These are phyloP conservation scores for Olivierus martensii DNA, from an alignment of 1,140 invertebrate genomes.

Conservation along the genomic window DNA sequence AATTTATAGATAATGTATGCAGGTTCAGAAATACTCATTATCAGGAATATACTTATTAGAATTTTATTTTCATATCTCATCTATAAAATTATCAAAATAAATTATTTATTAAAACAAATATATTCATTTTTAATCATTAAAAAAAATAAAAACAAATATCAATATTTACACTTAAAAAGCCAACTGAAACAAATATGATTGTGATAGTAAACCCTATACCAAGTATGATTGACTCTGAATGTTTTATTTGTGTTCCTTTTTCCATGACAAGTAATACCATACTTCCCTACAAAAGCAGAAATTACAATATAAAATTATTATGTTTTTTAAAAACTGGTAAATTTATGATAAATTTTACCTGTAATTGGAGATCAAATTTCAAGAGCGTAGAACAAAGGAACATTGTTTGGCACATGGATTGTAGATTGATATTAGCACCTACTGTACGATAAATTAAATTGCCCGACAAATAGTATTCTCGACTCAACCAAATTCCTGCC, in stretches of 20 bases:
- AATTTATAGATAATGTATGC: slow-evolving; percentile 10
- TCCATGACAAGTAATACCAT: slow-evolving; percentile 12
- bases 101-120: too few species aligned
- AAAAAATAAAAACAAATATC: not conserved
- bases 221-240: slow-evolving; percentile 5
- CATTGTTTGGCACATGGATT: slow-evolving; percentile 4
- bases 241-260: not conserved
- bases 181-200: slow-evolving; percentile 5
- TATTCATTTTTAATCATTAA: too few species aligned
- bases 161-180: slow-evolving; percentile 12
- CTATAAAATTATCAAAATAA: slow-evolving; percentile 2
- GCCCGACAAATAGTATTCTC: slow-evolving; percentile 5
- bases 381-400: slow-evolving; percentile 11
- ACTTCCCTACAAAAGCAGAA: slow-evolving; percentile 4
- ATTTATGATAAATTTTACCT: slow-evolving; percentile 1
- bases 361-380: slow-evolving; percentile 16
- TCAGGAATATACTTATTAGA: slow-evolving; percentile 6
- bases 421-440: slow-evolving; percentile 3
- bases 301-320: too few species aligned
- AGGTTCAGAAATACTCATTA: slow-evolving; percentile 8
- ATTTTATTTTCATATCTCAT: slow-evolving; percentile 8
- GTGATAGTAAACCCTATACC: slow-evolving; percentile 8
- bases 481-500: slow-evolving; percentile 5
- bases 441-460: slow-evolving; percentile 14
- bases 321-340: not conserved